A percentile compares a stretch with the other conserved stretches of the same genome.
phyloP scores from a whole-genome alignment of 2,888 invertebrate genomes.

The Drosophila paucipuncta region DNA sequence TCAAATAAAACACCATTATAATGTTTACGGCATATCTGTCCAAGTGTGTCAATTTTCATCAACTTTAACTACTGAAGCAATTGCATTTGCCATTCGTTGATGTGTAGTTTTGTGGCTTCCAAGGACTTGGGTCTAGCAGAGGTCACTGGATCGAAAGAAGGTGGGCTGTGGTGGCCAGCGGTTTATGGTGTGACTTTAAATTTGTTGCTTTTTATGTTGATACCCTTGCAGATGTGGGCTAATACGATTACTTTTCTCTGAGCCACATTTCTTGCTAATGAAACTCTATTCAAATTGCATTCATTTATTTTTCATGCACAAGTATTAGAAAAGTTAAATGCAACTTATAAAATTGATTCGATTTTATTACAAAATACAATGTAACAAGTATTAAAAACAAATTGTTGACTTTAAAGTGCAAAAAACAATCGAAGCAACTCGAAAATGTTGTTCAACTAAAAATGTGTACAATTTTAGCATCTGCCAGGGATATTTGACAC shows the following conservation, averaged over 20 bases:
- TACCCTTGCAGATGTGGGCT: conserved; percentile 37
- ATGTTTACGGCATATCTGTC: conserved; percentile 16
- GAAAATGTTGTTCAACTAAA: neutral
- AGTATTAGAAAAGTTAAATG: neutral
- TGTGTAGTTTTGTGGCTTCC: conserved; percentile 49
- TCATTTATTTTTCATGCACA: conserved; percentile 4
- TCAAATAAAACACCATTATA: conserved; percentile 18
- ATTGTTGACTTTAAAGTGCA: neutral
- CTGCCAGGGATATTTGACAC: neutral
- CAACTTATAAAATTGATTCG: neutral
- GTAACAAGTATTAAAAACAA: neutral
- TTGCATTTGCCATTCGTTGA: conserved; percentile 49
- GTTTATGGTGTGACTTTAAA: conserved; percentile 54
- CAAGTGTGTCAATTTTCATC: conserved; percentile 55
- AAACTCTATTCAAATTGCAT: conserved; percentile 19
- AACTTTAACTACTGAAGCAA: conserved; percentile 51
- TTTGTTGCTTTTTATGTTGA: conserved; percentile 35
- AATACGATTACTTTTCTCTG: conserved; percentile 53
- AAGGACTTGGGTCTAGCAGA: conserved; percentile 4
- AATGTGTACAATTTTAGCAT: neutral
- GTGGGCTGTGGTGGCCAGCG: conserved; percentile 17
- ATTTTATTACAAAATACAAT: neutral
- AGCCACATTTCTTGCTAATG: conserved; percentile 19
- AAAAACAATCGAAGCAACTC: neutral
- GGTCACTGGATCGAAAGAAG: neutral